Percentiles rank a stretch among this genome's conserved stretches.
Evolutionary conservation across 2,888 invertebrate species (phyloP).

Genomic region (Drosophila sordidapex): DNA sequence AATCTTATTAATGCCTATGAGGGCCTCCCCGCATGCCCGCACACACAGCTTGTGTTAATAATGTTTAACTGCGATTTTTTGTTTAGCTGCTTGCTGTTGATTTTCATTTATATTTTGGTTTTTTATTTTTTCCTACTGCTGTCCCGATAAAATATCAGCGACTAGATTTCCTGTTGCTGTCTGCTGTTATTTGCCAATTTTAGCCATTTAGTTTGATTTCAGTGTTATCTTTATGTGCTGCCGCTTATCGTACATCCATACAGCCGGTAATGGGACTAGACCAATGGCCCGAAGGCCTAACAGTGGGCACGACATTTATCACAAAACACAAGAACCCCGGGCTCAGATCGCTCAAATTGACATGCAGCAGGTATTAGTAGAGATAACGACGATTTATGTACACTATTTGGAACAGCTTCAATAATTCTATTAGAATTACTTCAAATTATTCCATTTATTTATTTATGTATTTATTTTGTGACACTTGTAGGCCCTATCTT

Average conservation of each 20-base stretch:
- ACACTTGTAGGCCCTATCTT: neutral
- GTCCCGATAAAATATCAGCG: conserved; percentile 62
- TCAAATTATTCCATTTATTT: neutral
- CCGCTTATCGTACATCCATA: conserved; percentile 65
- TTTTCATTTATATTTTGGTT: conserved; percentile 1
- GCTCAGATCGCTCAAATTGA: conserved; percentile 21
- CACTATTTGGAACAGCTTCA: conserved; percentile 1
- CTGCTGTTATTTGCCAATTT: conserved; percentile 68
- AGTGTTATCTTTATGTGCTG: conserved; percentile 74
- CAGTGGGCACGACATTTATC: conserved; percentile 52
- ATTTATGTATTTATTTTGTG: neutral
- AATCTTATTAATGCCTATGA: conserved; percentile 77
- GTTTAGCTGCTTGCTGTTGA: conserved; percentile 24
- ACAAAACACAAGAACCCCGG: conserved; percentile 25
- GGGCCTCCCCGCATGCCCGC: conserved; percentile 38
- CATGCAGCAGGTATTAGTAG: conserved; percentile 1
- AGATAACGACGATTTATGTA: conserved; percentile 22
- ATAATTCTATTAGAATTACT: neutral
- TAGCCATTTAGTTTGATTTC: conserved; percentile 80
- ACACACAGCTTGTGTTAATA: conserved; percentile 70
- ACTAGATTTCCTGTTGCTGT: conserved; percentile 73
- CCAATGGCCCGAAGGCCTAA: conserved; percentile 26
- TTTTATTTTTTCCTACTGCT: conserved; percentile 17
- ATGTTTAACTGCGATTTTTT: conserved; percentile 80
- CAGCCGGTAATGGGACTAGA: conserved; percentile 70